phyloP scores from a whole-genome alignment of 2,113 vertebrate species.

The Polyodon spathula region DNA sequence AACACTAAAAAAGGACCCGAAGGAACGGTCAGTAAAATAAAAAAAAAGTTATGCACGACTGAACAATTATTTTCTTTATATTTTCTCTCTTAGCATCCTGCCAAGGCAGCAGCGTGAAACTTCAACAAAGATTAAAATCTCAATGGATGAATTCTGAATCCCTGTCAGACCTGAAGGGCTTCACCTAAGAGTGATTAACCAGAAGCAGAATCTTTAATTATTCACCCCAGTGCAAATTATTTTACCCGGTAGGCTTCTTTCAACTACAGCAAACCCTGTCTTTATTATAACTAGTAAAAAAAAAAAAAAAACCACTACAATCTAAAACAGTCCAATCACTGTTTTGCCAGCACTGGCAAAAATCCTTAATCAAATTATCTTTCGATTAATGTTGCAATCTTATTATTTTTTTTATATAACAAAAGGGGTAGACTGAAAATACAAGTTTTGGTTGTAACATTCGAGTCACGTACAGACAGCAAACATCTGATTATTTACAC shows the following conservation, averaged over 20 bases:
- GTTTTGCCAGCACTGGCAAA: no score
- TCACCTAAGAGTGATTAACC: conserved; percentile 9
- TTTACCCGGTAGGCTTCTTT: not conserved
- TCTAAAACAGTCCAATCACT: no score
- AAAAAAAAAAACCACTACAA: no score
- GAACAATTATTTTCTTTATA: conserved; percentile 1
- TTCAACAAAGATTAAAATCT: conserved; percentile 11
- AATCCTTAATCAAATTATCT: no score
- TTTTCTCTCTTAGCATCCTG: not conserved
- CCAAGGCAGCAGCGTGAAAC: conserved; percentile 6
- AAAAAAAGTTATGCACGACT: conserved; percentile 14
- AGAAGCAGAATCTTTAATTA: conserved; percentile 15
- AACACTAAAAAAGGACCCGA: no score
- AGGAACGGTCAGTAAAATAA: conserved; percentile 1
- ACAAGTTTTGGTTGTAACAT: no score
- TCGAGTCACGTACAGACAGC: no score
- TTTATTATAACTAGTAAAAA: not conserved
- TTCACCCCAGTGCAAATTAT: not conserved
- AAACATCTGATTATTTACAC: no score
- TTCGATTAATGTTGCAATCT: no score
- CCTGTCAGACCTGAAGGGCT: conserved; percentile 3
- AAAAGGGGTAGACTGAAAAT: no score
- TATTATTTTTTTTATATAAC: no score
- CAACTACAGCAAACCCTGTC: not conserved
- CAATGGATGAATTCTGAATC: conserved; percentile 11